Evolutionary conservation across 1,140 invertebrate species (phyloP), one percentile per base, ranked within the genome.

Genomic region (Magallana ariakensis): DNA sequence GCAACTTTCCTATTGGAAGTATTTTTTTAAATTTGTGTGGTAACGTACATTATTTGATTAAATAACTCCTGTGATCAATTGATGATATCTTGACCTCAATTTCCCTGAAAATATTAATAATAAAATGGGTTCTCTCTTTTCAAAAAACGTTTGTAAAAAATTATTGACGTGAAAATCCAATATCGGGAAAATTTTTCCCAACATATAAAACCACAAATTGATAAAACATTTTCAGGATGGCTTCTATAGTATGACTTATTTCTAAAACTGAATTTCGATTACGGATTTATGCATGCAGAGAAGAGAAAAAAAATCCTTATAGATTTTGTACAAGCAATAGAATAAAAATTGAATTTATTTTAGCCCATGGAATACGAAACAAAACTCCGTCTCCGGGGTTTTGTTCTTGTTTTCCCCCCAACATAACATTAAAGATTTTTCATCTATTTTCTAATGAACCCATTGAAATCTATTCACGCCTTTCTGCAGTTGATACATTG

Each of bases 391-490:
- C n/a, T n/a, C n/a, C n/a, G n/a, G n/a, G 13, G 15, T 19, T 75
- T 26, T 75, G 11, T 75, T 75, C 33, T 26, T 10, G 11, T 9
- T 46, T 46, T 46, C 5, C 33, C 33, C 33, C 33, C 33, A 46
- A 5, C 19, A 33, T 70, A 70, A 26, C 62, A 70, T 26, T 26
- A 75, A 33, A 75, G 10, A 75, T 75, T 22, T 26, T 75, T 75
- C 22, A 75, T 75, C 22, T 75, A 75, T 19, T 75, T 33, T 75
- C 66, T 75, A 75, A 75, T 75, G 22, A 75, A 13, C 33, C 66
- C 15, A 22, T 75, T 75, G 22, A 75, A 75, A 75, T 26, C 66
- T 33, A 26, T 75, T 26, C 66, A 26, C 15, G 58, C 58, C 13
- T 16, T 7, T 7, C 19, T 62, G 19, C 58, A 62, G 16, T 75